Conservation (phyloP, 1,140 invertebrate species). For the Zeugodacus cucurbitae region DNA sequence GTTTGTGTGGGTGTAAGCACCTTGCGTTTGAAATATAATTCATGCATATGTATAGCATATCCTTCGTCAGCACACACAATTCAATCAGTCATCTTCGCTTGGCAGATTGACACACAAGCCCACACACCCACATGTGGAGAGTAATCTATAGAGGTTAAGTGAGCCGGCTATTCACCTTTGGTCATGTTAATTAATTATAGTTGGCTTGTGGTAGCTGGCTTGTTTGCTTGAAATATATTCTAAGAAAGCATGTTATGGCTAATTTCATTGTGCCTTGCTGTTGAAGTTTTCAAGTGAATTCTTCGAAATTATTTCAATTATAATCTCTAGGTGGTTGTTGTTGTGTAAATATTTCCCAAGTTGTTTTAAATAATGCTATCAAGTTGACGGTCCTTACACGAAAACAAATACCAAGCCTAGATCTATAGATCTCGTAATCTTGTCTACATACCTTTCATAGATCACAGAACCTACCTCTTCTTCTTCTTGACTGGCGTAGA, state of each 20-base stretch:
- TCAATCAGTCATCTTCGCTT: constrained; percentile 13
- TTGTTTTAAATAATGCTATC: no score
- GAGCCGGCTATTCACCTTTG: background rate
- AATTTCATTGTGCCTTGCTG: background rate
- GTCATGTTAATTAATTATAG: constrained; percentile 14
- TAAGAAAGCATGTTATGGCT: no score
- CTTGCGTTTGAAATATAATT: background rate
- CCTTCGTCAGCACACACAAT: background rate
- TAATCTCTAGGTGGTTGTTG: background rate
- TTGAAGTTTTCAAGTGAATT: background rate
- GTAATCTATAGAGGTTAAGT: background rate
- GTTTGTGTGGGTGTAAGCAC: background rate
- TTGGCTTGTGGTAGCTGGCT: background rate
- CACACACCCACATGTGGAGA: background rate
- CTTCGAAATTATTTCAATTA: background rate
- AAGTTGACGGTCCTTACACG: no score
- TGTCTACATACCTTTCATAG: no score
- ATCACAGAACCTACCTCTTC: no score
- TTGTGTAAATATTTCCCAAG: no score
- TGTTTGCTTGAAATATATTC: background rate
- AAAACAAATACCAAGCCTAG: no score
- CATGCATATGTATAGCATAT: background rate
- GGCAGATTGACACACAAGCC: background rate
- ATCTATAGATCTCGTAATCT: no score
- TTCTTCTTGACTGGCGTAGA: no score